Evolutionary conservation across 2,113 vertebrate species (phyloP).

Genomic region (Pterophyllum scalare): DNA sequence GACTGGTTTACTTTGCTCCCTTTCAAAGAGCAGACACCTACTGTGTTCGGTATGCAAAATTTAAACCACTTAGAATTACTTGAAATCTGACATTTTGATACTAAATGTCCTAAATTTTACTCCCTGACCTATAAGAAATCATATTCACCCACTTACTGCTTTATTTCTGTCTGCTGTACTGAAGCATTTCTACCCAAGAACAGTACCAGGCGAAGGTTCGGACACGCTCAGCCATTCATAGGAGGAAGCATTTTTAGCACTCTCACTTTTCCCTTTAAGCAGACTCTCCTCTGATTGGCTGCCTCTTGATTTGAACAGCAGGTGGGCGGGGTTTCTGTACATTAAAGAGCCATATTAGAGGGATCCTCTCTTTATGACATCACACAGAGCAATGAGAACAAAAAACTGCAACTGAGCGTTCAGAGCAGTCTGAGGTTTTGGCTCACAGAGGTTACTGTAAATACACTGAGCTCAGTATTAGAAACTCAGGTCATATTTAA

Average conservation of each 20-base stretch:
- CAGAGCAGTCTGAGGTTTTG: neutral
- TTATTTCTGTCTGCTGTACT: too few relatives aligned
- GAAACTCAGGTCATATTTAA: neutral
- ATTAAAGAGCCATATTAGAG: neutral
- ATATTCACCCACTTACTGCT: too few relatives aligned
- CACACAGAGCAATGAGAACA: neutral
- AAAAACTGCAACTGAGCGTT: neutral
- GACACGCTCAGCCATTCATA: too few relatives aligned
- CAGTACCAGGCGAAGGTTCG: too few relatives aligned
- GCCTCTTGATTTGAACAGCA: neutral
- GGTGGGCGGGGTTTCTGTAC: fast-evolving
- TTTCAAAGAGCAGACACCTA: neutral
- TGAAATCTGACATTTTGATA: neutral
- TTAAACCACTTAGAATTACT: neutral
- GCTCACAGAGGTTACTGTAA: too few relatives aligned
- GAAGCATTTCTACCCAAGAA: too few relatives aligned
- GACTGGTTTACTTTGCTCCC: neutral
- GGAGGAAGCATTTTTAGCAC: too few relatives aligned
- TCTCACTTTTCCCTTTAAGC: neutral
- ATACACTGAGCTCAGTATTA: neutral
- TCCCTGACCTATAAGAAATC: neutral
- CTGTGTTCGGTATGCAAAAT: neutral
- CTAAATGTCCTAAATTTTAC: neutral
- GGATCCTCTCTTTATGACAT: neutral
- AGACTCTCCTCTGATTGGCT: neutral